A percentile compares a stretch with the other conserved stretches of the same genome.
phyloP scores from a whole-genome alignment of 2,797 vertebrate genomes.

The Pempheris klunzingeri region DNA sequence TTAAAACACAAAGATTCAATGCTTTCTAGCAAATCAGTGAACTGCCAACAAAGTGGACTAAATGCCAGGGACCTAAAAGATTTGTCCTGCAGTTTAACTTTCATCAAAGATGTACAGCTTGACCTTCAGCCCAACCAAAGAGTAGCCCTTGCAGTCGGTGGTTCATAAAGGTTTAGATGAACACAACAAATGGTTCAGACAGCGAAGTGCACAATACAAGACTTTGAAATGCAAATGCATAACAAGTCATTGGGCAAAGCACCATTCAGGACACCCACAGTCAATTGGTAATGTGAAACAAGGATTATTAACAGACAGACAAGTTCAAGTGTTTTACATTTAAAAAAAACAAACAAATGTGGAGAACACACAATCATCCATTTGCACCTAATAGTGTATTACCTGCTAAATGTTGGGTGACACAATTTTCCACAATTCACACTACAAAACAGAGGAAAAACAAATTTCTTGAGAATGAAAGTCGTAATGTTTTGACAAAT shows the following conservation, averaged over 20 bases:
- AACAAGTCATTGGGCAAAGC: constrained; percentile 62
- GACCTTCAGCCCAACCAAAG: constrained; percentile 19
- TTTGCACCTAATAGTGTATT: constrained; percentile 45
- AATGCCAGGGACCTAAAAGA: neutral
- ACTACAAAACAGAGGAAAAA: constrained; percentile 73
- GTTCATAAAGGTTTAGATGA: constrained; percentile 32
- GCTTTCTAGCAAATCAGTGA: constrained; percentile 14
- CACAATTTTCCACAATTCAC: constrained; percentile 77
- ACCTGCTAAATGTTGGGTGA: constrained; percentile 74
- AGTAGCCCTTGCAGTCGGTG: constrained; percentile 3
- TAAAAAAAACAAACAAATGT: constrained; percentile 27
- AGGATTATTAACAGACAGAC: constrained; percentile 42
- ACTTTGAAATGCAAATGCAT: constrained; percentile 60
- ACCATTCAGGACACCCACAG: constrained; percentile 53
- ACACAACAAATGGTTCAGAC: constrained; percentile 46
- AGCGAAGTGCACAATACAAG: constrained; percentile 40
- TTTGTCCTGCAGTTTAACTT: constrained; percentile 1
- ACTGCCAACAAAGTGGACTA: neutral
- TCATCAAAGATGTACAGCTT: neutral
- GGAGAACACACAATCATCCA: constrained; percentile 39
- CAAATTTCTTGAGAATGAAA: constrained; percentile 29
- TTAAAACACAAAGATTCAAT: constrained; percentile 2
- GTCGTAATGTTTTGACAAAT: neutral
- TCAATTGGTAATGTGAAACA: constrained; percentile 54
- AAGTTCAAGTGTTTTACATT: constrained; percentile 40